Evolutionary conservation across 2,113 vertebrate genomes (phyloP).

Genomic region (Piliocolobus tephrosceles): DNA sequence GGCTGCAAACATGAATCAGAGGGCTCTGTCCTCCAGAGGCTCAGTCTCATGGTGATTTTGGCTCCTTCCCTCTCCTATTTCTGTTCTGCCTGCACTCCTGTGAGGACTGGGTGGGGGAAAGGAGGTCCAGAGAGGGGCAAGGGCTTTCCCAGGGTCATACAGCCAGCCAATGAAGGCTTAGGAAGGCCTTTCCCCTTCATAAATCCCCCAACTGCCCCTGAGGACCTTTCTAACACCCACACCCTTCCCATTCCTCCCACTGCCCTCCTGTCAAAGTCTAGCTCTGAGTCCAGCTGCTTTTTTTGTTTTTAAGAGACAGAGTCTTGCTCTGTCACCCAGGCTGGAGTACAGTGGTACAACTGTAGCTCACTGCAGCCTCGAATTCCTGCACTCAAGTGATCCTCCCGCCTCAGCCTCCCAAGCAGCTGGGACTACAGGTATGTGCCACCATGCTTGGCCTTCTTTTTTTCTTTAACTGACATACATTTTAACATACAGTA

Average conservation of each 20-base stretch:
- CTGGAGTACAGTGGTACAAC: no score
- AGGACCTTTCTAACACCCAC: background rate
- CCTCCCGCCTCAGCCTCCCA: no score
- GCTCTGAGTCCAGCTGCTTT: background rate
- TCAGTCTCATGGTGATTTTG: background rate
- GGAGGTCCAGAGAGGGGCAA: background rate
- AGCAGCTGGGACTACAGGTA: no score
- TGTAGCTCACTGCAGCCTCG: no score
- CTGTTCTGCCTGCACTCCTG: background rate
- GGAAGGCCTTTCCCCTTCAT: background rate
- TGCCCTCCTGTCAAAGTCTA: background rate
- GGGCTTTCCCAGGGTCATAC: background rate
- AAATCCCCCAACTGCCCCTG: fast-evolving
- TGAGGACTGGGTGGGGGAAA: background rate
- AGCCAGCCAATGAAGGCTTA: no score
- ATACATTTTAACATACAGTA: background rate
- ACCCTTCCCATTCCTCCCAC: background rate
- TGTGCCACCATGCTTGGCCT: no score
- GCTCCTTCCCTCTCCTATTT: background rate
- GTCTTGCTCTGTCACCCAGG: no score
- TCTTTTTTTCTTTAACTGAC: background rate
- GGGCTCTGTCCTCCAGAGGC: background rate
- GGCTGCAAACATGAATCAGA: background rate
- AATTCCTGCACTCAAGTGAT: no score
- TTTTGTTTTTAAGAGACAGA: background rate